Evolutionary conservation across 2,797 vertebrate species (phyloP).

Genomic region (Euthynnus affinis): DNA sequence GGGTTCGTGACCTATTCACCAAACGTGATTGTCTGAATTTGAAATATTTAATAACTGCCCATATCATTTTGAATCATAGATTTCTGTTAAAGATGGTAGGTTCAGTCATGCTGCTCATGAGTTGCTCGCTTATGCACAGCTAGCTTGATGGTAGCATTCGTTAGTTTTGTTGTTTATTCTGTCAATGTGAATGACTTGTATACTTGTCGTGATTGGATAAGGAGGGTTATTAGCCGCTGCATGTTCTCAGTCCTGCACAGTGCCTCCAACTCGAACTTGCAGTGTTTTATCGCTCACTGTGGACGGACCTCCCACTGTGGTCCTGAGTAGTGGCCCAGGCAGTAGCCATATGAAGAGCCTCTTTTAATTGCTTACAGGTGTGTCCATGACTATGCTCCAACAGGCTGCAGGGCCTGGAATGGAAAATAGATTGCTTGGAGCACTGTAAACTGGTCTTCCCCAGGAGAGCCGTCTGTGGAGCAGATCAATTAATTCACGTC

Average conservation of each 20-base stretch:
- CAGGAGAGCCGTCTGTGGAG: conserved; percentile 13
- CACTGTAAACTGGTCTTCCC: conserved; percentile 26
- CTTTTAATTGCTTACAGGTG: conserved; percentile 36
- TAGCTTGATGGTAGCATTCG: background rate
- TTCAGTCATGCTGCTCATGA: background rate
- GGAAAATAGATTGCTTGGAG: conserved; percentile 40
- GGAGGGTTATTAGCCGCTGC: background rate
- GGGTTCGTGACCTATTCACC: background rate
- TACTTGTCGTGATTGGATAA: background rate
- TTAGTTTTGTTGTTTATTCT: background rate
- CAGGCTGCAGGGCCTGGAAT: conserved; percentile 11
- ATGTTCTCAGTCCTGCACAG: background rate
- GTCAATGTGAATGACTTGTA: background rate
- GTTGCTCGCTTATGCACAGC: background rate
- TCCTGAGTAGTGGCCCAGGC: background rate
- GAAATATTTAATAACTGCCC: background rate
- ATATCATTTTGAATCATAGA: background rate
- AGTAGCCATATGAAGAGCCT: background rate
- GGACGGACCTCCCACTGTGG: background rate
- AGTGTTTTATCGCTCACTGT: background rate
- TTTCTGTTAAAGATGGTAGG: background rate
- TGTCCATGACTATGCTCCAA: background rate
- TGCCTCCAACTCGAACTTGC: background rate
- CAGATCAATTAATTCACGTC: conserved; percentile 44
- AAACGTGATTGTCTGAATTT: background rate